These are phyloP conservation scores for Formicarius rufipectus DNA, from an alignment of 2,113 vertebrate genomes.

Conservation along the genomic window DNA sequence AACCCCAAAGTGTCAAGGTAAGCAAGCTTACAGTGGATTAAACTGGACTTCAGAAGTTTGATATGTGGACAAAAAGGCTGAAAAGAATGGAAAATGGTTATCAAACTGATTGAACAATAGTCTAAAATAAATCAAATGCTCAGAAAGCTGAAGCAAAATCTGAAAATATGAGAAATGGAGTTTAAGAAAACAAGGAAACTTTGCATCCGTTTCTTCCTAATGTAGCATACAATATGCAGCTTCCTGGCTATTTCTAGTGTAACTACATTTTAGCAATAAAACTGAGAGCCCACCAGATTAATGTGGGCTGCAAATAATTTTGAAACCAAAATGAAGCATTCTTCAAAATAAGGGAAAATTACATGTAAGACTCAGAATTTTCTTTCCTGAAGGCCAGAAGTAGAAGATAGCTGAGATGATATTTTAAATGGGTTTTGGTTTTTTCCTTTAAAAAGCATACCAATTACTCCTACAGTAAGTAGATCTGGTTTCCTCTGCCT, in stretches of 20 bases:
- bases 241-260: neutral
- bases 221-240: neutral
- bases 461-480: neutral
- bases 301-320: neutral
- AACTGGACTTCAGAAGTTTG: neutral
- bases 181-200: neutral
- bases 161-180: neutral
- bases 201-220: neutral
- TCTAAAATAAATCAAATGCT: neutral
- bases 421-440: neutral
- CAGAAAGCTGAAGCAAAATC: neutral
- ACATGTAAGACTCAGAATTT: neutral
- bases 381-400: neutral
- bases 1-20: neutral
- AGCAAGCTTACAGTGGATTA: neutral
- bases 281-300: neutral
- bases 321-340: neutral
- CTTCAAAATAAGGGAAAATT: neutral
- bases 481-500: neutral
- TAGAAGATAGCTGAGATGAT: neutral
- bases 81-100: neutral
- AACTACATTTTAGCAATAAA: neutral
- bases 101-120: neutral
- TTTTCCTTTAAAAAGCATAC: neutral
- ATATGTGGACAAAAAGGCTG: neutral